phyloP scores from a whole-genome alignment of 2,113 vertebrate genomes.

The Chloroceryle aenea region DNA sequence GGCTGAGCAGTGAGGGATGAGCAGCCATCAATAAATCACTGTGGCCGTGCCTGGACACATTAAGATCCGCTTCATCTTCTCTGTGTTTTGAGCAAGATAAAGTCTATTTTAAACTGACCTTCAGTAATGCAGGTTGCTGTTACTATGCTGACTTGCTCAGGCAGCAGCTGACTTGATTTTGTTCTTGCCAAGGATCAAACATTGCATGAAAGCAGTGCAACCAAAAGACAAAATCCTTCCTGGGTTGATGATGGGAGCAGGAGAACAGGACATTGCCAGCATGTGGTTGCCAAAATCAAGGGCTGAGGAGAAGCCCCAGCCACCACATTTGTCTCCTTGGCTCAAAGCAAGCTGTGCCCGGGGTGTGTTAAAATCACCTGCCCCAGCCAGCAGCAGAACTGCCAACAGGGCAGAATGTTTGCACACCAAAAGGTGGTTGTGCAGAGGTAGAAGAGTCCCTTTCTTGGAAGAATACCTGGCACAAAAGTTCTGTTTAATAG shows the following conservation, averaged over 20 bases:
- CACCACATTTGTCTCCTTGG: not conserved
- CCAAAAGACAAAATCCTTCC: not conserved
- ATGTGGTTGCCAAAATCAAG: not conserved
- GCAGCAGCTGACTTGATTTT: not conserved
- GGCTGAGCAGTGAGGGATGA: not conserved
- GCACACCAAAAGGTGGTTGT: accelerated
- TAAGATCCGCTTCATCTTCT: not conserved
- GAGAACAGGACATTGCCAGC: accelerated
- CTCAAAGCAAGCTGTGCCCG: not conserved
- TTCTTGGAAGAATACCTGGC: not conserved
- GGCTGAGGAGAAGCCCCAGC: not conserved
- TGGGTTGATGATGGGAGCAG: not conserved
- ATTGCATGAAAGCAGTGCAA: not conserved
- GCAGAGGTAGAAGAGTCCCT: not conserved
- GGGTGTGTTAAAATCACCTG: not conserved
- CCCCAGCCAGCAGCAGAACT: not conserved
- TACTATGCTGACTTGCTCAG: not conserved
- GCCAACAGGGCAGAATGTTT: not conserved
- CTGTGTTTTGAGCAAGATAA: not conserved
- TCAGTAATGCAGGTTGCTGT: accelerated
- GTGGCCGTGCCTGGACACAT: accelerated
- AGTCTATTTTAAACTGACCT: not conserved
- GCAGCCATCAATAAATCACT: not conserved
- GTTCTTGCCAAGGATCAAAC: not conserved
- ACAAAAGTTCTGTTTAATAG: not conserved